Evolutionary conservation across 2,888 invertebrate genomes (phyloP).

Genomic region (Scaeva pyrastri): DNA sequence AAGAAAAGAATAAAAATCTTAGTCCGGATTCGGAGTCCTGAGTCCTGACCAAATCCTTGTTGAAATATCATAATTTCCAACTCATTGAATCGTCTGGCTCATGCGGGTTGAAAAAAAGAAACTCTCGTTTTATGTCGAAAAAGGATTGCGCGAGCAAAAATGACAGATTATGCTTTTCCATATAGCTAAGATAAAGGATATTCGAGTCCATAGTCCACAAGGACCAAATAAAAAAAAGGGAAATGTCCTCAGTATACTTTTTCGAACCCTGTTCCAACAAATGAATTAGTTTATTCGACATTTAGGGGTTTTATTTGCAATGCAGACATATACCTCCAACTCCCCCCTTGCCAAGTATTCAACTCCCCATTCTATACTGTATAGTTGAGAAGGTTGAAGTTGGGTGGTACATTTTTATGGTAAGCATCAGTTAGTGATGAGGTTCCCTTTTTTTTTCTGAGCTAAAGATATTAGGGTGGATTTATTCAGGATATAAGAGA

Average conservation of each 20-base stretch:
- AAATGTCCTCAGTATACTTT: slow-evolving; percentile 13
- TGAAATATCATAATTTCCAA: slow-evolving; percentile 72
- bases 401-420: background rate
- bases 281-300: slow-evolving; percentile 64
- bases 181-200: slow-evolving; percentile 23
- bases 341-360: too few species aligned
- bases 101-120: slow-evolving; percentile 2
- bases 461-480: slow-evolving; percentile 40
- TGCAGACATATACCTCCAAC: slow-evolving; percentile 41
- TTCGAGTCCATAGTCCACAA: background rate
- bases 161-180: slow-evolving; percentile 69
- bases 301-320: slow-evolving; percentile 56
- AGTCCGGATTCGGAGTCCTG: slow-evolving; percentile 5
- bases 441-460: slow-evolving; percentile 13
- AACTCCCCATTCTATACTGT: background rate
- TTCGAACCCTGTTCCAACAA: slow-evolving; percentile 26
- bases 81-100: slow-evolving; percentile 72
- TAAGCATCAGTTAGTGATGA: background rate
- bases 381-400: background rate
- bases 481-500: slow-evolving; percentile 45
- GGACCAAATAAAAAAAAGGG: background rate
- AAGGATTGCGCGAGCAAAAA: slow-evolving; percentile 47
- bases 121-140: slow-evolving; percentile 27
- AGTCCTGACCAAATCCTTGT: slow-evolving; percentile 5
- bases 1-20: slow-evolving; percentile 14